phyloP scores from a whole-genome alignment of 2,888 invertebrate genomes.

The Macrosiphum euphorbiae region DNA sequence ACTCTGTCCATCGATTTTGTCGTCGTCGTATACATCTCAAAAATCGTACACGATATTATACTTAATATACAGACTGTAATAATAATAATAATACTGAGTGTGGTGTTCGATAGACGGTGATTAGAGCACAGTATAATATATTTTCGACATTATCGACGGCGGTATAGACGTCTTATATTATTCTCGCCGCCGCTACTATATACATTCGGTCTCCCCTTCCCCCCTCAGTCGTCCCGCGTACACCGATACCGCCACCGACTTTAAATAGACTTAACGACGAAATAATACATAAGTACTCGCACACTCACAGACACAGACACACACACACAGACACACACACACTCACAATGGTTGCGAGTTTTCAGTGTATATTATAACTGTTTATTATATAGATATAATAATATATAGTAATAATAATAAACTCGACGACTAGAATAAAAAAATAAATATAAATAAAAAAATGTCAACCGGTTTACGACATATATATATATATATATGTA shows the following conservation, averaged over 20 bases:
- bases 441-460: background rate
- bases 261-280: conserved; percentile 52
- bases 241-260: conserved; percentile 28
- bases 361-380: background rate
- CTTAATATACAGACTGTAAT: background rate
- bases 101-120: background rate
- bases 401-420: conserved; percentile 13
- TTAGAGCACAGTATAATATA: conserved; percentile 28
- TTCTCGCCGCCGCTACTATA: background rate
- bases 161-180: conserved; percentile 21
- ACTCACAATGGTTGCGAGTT: background rate
- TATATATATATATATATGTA: background rate
- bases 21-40: background rate
- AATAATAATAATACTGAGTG: conserved; percentile 5
- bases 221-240: background rate
- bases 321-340: background rate
- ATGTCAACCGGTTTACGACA: conserved; percentile 46
- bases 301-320: background rate
- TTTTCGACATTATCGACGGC: conserved; percentile 56
- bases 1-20: background rate
- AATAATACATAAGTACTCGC: conserved; percentile 27
- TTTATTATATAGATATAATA: background rate
- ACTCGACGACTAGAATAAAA: conserved; percentile 4
- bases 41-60: conserved; percentile 1
- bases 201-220: background rate